These are phyloP conservation scores for Puntigrus tetrazona DNA, from an alignment of 2,113 vertebrate species.

Conservation along the genomic window DNA sequence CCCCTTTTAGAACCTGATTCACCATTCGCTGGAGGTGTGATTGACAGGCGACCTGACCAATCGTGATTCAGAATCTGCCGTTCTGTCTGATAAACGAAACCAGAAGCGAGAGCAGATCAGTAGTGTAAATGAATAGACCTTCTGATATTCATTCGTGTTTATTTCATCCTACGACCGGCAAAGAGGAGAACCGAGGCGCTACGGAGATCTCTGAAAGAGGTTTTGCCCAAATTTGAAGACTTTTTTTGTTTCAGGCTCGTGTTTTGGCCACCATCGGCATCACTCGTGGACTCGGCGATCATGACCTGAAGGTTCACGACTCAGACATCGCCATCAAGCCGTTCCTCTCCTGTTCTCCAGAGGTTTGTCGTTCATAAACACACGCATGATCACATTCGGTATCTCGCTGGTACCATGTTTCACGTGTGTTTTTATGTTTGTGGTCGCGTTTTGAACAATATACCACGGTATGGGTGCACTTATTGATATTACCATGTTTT, in stretches of 20 bases:
- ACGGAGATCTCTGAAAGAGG: too few species aligned
- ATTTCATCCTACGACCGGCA: too few species aligned
- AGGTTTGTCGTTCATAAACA: slow-evolving; percentile 76
- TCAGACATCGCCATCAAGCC: slow-evolving; percentile 98
- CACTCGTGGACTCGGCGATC: slow-evolving; percentile 95
- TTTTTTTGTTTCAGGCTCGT: slow-evolving; percentile 79
- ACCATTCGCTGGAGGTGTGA: too few species aligned
- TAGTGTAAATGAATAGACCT: too few species aligned
- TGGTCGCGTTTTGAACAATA: not conserved
- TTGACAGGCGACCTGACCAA: too few species aligned
- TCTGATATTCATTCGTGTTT: too few species aligned
- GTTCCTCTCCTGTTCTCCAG: slow-evolving; percentile 92
- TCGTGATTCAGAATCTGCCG: too few species aligned
- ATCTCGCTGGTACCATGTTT: not conserved
- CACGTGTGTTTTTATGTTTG: not conserved
- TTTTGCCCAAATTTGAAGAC: too few species aligned
- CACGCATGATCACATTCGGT: not conserved
- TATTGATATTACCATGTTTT: not conserved
- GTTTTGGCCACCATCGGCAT: slow-evolving; percentile 98
- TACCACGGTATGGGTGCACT: not conserved
- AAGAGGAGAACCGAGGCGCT: too few species aligned
- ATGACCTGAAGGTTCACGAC: slow-evolving; percentile 95
- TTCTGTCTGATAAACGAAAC: too few species aligned
- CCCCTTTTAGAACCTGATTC: too few species aligned
- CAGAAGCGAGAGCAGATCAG: too few species aligned